These are phyloP conservation scores for Paracentrotus lividus DNA, from an alignment of 53 echinoderm and acorn worm species.

Conservation along the genomic window DNA sequence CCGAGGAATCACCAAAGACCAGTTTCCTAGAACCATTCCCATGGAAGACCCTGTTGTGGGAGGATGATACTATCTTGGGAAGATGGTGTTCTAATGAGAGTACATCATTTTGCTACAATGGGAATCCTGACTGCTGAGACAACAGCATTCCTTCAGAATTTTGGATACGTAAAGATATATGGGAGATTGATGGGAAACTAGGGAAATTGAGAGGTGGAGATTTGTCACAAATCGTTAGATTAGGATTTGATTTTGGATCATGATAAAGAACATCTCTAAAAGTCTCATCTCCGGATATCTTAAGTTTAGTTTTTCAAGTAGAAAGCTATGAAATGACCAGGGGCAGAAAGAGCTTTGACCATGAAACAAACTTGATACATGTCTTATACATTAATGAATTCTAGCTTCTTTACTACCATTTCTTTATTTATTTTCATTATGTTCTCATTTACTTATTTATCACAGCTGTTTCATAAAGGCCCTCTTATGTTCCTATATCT, in stretches of 20 bases:
- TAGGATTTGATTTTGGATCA: neutral
- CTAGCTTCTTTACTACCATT: neutral
- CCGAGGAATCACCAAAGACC: conserved; percentile 15
- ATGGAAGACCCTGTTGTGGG: neutral
- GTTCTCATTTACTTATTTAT: neutral
- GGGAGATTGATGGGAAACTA: neutral
- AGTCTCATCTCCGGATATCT: no score
- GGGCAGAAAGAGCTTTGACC: neutral
- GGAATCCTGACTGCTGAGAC: no score
- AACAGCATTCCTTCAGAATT: no score
- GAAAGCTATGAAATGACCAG: neutral
- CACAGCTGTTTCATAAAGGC: neutral
- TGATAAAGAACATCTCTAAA: no score
- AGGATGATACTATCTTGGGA: neutral
- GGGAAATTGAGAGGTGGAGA: neutral
- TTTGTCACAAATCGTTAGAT: neutral
- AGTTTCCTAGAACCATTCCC: conserved; percentile 4
- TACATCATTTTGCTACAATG: no score
- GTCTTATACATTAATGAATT: neutral
- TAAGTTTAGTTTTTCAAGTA: neutral
- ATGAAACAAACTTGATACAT: neutral
- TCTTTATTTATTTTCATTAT: neutral
- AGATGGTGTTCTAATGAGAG: neutral
- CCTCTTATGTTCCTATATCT: neutral
- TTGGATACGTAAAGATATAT: no score